Conservation (phyloP, 2,797 vertebrate species). For the Leuciscus waleckii region DNA sequence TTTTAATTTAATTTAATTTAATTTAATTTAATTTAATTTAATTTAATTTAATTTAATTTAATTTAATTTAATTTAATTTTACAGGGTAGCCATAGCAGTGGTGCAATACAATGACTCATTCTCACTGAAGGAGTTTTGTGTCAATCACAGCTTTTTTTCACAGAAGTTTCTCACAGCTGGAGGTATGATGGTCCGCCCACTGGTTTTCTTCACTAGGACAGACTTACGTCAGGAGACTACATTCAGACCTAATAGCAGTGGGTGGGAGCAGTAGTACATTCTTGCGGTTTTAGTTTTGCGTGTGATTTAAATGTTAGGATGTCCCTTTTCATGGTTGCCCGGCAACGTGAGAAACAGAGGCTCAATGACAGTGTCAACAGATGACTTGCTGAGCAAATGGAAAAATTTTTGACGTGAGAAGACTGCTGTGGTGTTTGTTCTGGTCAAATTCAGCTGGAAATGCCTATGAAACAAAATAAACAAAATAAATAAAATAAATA, state of each 20-base stretch:
- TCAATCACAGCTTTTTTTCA: conserved; percentile 33
- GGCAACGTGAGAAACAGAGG: conserved; percentile 62
- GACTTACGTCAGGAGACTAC: conserved; percentile 51
- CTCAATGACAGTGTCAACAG: conserved; percentile 51
- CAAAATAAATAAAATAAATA: no score
- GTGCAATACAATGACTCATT: not conserved
- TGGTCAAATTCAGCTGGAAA: not conserved
- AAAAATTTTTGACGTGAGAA: conserved; percentile 54
- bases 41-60: no score
- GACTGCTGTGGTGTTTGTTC: not conserved
- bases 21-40: no score
- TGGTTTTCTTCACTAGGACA: not conserved
- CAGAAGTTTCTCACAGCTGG: conserved; percentile 40
- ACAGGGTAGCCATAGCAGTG: not conserved
- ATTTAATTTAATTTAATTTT: not conserved
- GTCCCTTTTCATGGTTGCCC: conserved; percentile 58
- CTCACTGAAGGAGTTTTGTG: not conserved
- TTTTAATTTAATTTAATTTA: no score
- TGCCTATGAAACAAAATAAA: not conserved
- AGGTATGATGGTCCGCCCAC: conserved; percentile 23
- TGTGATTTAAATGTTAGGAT: conserved; percentile 62
- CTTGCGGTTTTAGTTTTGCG: conserved; percentile 62
- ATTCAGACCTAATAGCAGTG: conserved; percentile 46
- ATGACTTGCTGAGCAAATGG: conserved; percentile 59
- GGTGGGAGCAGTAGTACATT: conserved; percentile 56